phyloP scores from a whole-genome alignment of 2,888 invertebrate genomes.

The Tethea ocularis region DNA sequence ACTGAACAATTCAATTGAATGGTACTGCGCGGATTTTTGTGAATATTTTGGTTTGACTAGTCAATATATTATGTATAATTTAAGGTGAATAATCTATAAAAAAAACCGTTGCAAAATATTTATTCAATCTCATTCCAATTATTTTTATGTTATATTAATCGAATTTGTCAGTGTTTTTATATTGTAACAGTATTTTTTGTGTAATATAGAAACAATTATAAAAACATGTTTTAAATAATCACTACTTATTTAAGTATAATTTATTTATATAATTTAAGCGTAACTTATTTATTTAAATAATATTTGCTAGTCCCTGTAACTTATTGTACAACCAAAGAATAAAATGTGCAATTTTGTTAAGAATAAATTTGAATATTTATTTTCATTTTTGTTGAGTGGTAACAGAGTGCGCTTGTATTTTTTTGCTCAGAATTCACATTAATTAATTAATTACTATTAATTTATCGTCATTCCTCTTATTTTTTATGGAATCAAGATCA shows the following conservation, averaged over 20 bases:
- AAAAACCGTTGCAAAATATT: too few relatives aligned
- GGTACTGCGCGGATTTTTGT: neutral
- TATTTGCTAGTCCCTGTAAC: slow-evolving; percentile 41
- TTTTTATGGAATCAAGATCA: too few relatives aligned
- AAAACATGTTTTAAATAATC: neutral
- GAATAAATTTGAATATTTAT: slow-evolving; percentile 26
- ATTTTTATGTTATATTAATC: too few relatives aligned
- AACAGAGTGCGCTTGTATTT: neutral
- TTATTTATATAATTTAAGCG: slow-evolving; percentile 28
- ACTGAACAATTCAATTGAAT: slow-evolving; percentile 10
- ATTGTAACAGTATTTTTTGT: too few relatives aligned
- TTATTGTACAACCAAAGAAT: slow-evolving; percentile 45
- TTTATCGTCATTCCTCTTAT: too few relatives aligned
- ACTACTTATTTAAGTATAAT: slow-evolving; percentile 24
- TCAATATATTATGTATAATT: too few relatives aligned
- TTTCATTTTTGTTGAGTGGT: slow-evolving; percentile 14
- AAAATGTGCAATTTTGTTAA: slow-evolving; percentile 42
- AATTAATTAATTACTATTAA: too few relatives aligned
- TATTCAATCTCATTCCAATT: too few relatives aligned
- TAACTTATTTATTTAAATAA: slow-evolving; percentile 40
- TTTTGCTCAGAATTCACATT: neutral
- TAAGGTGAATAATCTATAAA: neutral
- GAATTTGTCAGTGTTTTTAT: too few relatives aligned
- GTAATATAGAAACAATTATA: too few relatives aligned
- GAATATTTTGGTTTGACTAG: neutral